Evolutionary conservation across 2,113 vertebrate species (phyloP).

Genomic region (Indri indri): DNA sequence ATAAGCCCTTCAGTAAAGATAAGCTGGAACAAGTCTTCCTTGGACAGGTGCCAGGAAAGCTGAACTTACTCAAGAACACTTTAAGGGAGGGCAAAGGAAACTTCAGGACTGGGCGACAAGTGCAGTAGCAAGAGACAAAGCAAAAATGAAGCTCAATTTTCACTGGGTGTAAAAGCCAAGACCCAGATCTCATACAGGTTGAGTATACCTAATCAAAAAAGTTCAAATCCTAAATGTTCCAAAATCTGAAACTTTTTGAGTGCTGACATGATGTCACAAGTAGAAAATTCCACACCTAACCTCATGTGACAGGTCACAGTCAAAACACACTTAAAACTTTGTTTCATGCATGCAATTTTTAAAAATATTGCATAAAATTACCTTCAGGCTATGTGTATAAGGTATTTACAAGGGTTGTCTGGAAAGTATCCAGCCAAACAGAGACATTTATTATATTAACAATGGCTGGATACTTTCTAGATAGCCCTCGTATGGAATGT

Average conservation of each 20-base stretch:
- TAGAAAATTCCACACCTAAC: background rate
- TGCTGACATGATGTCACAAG: background rate
- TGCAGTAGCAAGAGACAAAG: background rate
- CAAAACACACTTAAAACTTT: background rate
- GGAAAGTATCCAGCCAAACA: too few relatives aligned
- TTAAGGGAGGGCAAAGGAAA: slow-evolving; percentile 4
- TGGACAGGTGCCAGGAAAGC: background rate
- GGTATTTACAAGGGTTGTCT: background rate
- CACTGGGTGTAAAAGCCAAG: background rate
- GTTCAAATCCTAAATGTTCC: background rate
- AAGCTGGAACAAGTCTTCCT: background rate
- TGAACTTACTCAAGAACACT: background rate
- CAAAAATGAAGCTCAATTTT: background rate
- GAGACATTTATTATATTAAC: too few relatives aligned
- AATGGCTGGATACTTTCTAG: too few relatives aligned
- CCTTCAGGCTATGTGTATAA: background rate
- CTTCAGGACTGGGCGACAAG: background rate
- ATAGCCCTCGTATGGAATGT: background rate
- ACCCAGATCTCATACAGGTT: background rate
- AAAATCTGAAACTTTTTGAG: background rate
- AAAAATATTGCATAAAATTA: background rate
- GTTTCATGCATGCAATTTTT: background rate
- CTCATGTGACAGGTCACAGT: background rate
- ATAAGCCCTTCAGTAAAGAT: slow-evolving; percentile 1
- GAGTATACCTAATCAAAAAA: background rate